Evolutionary conservation across 2,888 invertebrate species (phyloP).

Genomic region (Ormyrus nitidulus): DNA sequence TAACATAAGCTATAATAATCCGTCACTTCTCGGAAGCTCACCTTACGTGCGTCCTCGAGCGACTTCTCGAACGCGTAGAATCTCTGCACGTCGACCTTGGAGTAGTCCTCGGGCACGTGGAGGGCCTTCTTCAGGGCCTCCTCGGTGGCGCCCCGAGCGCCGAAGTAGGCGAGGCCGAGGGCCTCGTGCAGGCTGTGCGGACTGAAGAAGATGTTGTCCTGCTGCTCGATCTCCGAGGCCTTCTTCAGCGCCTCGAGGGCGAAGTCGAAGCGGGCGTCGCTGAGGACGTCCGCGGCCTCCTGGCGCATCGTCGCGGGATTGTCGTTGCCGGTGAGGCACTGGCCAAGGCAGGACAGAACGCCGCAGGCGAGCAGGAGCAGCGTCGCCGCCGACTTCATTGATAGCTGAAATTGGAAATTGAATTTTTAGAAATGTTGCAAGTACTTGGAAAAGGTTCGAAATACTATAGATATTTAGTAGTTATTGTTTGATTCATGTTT

Average conservation of each 20-base stretch:
- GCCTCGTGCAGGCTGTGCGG: conserved; percentile 92
- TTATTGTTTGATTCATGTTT: too few relatives aligned
- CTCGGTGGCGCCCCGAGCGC: conserved; percentile 85
- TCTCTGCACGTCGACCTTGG: conserved; percentile 84
- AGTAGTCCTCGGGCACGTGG: conserved; percentile 78
- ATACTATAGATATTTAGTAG: too few relatives aligned
- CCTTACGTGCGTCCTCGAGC: conserved; percentile 71
- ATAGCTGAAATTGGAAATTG: conserved; percentile 12
- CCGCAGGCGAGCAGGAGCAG: conserved; percentile 58
- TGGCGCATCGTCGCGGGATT: conserved; percentile 66
- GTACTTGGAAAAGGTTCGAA: too few relatives aligned
- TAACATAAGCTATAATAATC: too few relatives aligned
- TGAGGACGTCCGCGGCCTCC: conserved; percentile 75
- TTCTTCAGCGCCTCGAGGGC: conserved; percentile 83
- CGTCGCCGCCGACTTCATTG: conserved; percentile 53
- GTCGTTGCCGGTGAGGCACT: conserved; percentile 77
- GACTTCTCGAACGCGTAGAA: conserved; percentile 85
- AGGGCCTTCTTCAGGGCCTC: conserved; percentile 80
- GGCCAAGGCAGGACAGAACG: conserved; percentile 59
- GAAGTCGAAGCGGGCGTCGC: conserved; percentile 81
- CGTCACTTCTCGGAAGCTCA: conserved; percentile 18
- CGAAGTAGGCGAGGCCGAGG: conserved; percentile 86
- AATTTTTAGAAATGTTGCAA: too few relatives aligned
- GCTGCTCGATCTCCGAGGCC: conserved; percentile 80
- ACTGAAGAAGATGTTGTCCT: conserved; percentile 90